These are phyloP conservation scores for Theristicus caerulescens DNA, from an alignment of 2,113 vertebrate species.

Conservation along the genomic window DNA sequence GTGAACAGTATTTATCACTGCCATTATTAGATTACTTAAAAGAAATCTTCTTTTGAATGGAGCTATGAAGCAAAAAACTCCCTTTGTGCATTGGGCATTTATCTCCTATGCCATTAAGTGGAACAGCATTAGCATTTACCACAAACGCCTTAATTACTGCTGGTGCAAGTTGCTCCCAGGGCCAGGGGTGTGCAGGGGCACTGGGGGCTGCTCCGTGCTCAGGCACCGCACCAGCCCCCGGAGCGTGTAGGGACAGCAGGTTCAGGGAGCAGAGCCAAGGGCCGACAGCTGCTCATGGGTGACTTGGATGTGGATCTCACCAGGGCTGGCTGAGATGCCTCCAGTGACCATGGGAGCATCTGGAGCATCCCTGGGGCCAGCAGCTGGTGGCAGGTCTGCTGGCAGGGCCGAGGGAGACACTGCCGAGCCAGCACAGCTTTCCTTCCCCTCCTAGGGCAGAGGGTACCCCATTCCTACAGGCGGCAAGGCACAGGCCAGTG, in stretches of 20 bases:
- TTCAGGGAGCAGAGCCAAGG: rapidly evolving
- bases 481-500: neutral
- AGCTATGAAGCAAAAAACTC: neutral
- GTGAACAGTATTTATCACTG: neutral
- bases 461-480: neutral
- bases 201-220: rapidly evolving
- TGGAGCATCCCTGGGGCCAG: neutral
- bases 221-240: neutral
- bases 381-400: neutral
- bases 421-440: neutral
- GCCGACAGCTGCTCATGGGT: rapidly evolving
- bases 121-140: neutral
- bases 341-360: neutral
- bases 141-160: neutral
- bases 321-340: neutral
- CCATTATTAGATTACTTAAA: neutral
- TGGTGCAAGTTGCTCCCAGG: neutral
- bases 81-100: neutral
- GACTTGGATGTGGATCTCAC: rapidly evolving
- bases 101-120: neutral
- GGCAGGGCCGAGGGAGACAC: neutral
- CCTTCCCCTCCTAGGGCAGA: no score
- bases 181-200: rapidly evolving
- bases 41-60: neutral
- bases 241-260: rapidly evolving